Percentiles rank a stretch among this genome's conserved stretches.
phyloP scores from a whole-genome alignment of 2,113 vertebrate genomes.

The Dromiciops gliroides region DNA sequence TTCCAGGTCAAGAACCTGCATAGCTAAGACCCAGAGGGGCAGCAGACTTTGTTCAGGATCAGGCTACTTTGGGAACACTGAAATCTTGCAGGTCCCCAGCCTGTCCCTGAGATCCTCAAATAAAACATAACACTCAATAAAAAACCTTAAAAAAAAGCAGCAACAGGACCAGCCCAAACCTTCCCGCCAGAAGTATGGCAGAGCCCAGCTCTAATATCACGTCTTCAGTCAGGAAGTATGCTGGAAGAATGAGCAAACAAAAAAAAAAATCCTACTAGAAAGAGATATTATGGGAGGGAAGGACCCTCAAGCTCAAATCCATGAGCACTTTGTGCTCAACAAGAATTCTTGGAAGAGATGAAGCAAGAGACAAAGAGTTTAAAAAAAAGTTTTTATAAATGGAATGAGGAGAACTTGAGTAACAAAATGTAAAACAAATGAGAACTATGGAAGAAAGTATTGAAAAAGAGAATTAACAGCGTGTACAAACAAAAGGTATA shows the following conservation, averaged over 20 bases:
- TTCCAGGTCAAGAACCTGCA: neutral
- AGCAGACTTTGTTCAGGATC: neutral
- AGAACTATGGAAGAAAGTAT: neutral
- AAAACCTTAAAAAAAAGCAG: neutral
- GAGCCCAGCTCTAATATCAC: neutral
- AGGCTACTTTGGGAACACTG: neutral
- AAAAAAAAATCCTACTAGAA: neutral
- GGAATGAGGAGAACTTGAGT: neutral
- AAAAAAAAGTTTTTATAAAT: neutral
- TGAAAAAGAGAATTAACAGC: neutral
- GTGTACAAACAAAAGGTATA: neutral
- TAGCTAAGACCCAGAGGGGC: neutral
- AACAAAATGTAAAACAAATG: neutral
- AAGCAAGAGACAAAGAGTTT: neutral
- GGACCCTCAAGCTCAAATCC: neutral
- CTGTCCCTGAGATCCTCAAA: too few species aligned
- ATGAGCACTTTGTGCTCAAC: neutral
- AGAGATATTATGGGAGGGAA: neutral
- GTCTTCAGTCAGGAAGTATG: neutral
- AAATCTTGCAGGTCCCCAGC: neutral
- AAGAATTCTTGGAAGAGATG: neutral
- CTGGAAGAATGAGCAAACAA: neutral
- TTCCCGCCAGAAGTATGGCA: neutral
- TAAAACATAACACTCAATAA: neutral
- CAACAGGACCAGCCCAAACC: neutral